Evolutionary conservation across 2,888 invertebrate genomes (phyloP).

Genomic region (Saturnia pavonia): DNA sequence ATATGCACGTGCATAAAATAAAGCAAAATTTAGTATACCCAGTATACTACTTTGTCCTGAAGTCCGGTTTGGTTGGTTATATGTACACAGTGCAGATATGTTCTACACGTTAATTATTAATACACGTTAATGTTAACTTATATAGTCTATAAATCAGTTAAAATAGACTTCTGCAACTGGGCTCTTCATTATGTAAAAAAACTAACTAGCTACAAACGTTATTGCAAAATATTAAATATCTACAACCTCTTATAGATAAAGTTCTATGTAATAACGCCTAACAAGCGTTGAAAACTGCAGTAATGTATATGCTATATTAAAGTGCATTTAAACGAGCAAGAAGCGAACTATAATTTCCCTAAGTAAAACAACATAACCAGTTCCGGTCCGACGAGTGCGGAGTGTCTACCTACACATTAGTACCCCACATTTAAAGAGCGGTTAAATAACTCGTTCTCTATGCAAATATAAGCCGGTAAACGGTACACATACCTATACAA

Average conservation of each 20-base stretch:
- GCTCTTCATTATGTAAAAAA: too few relatives aligned
- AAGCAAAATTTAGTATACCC: too few relatives aligned
- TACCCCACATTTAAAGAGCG: slow-evolving; percentile 58
- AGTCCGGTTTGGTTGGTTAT: too few relatives aligned
- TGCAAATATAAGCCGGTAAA: slow-evolving; percentile 54
- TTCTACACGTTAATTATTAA: too few relatives aligned
- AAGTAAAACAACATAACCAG: slow-evolving; percentile 50
- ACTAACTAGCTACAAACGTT: too few relatives aligned
- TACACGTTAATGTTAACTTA: too few relatives aligned
- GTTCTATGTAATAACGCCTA: neutral
- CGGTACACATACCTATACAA: slow-evolving; percentile 42
- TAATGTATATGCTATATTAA: neutral
- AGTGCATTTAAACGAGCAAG: slow-evolving; percentile 5
- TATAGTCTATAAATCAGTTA: too few relatives aligned
- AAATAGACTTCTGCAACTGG: too few relatives aligned
- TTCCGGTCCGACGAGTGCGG: slow-evolving; percentile 50
- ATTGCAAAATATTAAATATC: too few relatives aligned
- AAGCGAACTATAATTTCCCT: slow-evolving; percentile 39
- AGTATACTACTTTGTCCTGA: too few relatives aligned
- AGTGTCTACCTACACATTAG: slow-evolving; percentile 55
- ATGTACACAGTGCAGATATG: too few relatives aligned
- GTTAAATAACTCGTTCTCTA: slow-evolving; percentile 59
- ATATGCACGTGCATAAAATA: too few relatives aligned
- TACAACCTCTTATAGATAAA: neutral
- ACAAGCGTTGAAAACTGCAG: neutral